Evolutionary conservation across 2,113 vertebrate species (phyloP), one percentile per base, ranked within the genome.

Genomic region (Boleophthalmus pectinirostris): DNA sequence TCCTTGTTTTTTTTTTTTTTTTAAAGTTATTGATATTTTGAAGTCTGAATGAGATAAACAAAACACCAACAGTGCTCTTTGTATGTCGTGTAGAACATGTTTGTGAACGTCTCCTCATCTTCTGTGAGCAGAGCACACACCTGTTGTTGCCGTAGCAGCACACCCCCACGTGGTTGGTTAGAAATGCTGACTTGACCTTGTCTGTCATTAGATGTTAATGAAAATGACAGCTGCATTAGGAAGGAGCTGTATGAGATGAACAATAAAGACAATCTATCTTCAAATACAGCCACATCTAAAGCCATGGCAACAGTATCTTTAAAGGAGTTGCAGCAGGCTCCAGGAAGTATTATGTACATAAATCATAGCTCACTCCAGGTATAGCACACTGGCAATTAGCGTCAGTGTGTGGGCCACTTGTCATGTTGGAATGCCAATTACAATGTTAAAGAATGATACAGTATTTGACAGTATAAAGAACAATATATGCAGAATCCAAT

Each of bases 251-350:
- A n/a, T 75, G 68, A 53, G 74, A 83, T 66, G 49, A 72, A 64
- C 78, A 87, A 85, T 58, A 86, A 83, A 79, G 82, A 82, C 47
- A 68, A 89, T 89, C 89, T 77, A 89, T 87, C 83, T 87, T 89
- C 85, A 89, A 84, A 87, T 77, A 58, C n/a, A 25, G 35, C 58
- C 70, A 77, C 78, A 90, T 91, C 84, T 87, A 85, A 72, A 66
- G 75, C 51, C 25, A 2, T 33, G 68, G 69, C 14, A 53, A 68
- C 84, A 84, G 35, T 73, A 87, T 82, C 82, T 85, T 85, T 88
- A 78, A 90, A 87, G 74, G 70, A 0, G 15, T 67, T 72, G 14
- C 57, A 74, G 64, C 74, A 78, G 67, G 71, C 57, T 56, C 83
- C 78, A 81, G 70, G 66, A 83, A 77, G 80, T 69, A 83, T 88